Evolutionary conservation across 2,797 vertebrate species (phyloP), one percentile per base, ranked within the genome.

Genomic region (Anguilla pacifica): DNA sequence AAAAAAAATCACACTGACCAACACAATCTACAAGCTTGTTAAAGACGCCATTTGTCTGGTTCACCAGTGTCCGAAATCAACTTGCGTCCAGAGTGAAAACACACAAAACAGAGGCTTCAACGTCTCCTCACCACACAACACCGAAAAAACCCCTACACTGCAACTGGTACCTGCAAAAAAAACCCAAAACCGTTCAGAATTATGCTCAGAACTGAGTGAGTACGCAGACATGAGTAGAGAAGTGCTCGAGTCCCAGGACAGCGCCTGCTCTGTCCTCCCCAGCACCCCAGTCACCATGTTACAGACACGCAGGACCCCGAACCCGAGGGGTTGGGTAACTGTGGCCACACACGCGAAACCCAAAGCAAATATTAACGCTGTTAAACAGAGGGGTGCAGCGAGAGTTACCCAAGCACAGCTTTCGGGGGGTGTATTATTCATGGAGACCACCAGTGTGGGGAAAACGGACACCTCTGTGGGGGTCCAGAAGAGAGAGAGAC

Each of bases 361-460:
- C 72, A 77, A 77, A 85, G 89, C 88, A 70, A 89, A 89, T 87
- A 85, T 86, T 81, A 84, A 84, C 84, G 39, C 77, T 59, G n/a
- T 84, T 86, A 83, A 85, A 81, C 39, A 85, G 85, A 70, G n/a
- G 86, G 72, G 79, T 22, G 77, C 72, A 17, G 35, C 72, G 17
- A 17, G 39, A 77, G 39, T 77, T 17, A 39, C 31, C 39, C 2
- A 3, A 77, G 72, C 39, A 86, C 51, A 86, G 87, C 64, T 88
- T 84, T 87, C 84, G 84, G 79, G 86, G 88, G 53, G 53, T 0
- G 79, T 74, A 64, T 91, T 88, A 89, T 90, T 93, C 88, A 72
- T 87, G 61, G 83, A 84, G 89, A 91, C 90, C 87, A 90, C 86
- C 90, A 88, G 83, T 5, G 31, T 39, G 72, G 19, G 35, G 55